Conservation (phyloP, 92 coral and sea anemone genomes). For the Parazoanthus darwini region DNA sequence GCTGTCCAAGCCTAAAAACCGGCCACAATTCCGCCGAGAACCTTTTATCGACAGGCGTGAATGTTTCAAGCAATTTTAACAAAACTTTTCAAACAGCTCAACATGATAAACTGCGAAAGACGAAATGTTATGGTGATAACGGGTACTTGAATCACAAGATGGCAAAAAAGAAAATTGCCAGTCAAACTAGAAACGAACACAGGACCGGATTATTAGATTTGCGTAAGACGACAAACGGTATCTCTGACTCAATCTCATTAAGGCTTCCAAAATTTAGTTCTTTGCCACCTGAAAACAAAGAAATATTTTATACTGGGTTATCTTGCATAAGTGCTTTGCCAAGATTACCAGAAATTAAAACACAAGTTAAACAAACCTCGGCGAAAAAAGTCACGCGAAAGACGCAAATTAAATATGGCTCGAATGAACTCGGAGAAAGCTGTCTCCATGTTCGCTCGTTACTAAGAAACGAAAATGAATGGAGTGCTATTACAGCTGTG, state of each 20-base stretch:
- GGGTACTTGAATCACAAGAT: slow-evolving; percentile 60
- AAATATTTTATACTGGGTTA: slow-evolving; percentile 76
- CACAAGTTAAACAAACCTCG: slow-evolving; percentile 2
- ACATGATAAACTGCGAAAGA: slow-evolving; percentile 19
- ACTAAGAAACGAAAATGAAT: slow-evolving; percentile 2
- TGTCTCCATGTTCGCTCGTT: slow-evolving; percentile 29
- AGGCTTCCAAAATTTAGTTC: slow-evolving; percentile 72
- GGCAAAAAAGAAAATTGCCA: neutral
- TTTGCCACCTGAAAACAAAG: slow-evolving; percentile 78
- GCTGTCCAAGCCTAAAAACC: neutral
- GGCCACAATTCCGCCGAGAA: neutral
- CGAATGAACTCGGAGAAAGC: neutral
- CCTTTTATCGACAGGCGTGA: neutral
- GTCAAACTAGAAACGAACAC: slow-evolving; percentile 18
- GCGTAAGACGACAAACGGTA: neutral
- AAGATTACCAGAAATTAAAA: slow-evolving; percentile 49
- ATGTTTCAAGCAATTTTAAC: neutral
- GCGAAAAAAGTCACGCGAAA: slow-evolving; percentile 7
- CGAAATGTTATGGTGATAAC: slow-evolving; percentile 42
- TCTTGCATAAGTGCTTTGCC: slow-evolving; percentile 68
- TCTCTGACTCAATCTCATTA: slow-evolving; percentile 45
- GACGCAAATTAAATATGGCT: slow-evolving; percentile 14
- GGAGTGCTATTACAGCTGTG: neutral
- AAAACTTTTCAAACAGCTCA: slow-evolving; percentile 36
- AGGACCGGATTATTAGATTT: slow-evolving; percentile 6